phyloP scores from a whole-genome alignment of 2,113 vertebrate genomes.

The Clinocottus analis region DNA sequence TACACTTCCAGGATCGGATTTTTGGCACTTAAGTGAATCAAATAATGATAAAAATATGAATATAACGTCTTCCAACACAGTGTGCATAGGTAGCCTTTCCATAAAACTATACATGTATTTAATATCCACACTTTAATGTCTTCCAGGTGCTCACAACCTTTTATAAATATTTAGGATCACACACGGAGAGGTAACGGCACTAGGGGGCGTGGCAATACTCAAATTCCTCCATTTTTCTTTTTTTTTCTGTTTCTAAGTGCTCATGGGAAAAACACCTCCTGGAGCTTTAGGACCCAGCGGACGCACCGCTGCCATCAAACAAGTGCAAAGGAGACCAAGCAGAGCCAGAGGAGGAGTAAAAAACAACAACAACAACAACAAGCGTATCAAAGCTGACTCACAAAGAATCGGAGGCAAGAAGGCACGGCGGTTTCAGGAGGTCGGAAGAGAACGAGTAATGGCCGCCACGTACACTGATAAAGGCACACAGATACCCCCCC shows the following conservation, averaged over 20 bases:
- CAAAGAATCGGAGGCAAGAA: slow-evolving; percentile 51
- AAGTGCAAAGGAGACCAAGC: slow-evolving; percentile 44
- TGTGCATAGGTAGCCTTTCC: slow-evolving; percentile 67
- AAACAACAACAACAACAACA: slow-evolving; percentile 18
- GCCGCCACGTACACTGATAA: slow-evolving; percentile 22
- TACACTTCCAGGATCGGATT: slow-evolving; percentile 52
- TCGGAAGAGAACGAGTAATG: slow-evolving; percentile 40
- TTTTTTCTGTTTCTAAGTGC: slow-evolving; percentile 61
- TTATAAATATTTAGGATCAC: slow-evolving; percentile 60
- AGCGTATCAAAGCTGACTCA: slow-evolving; percentile 35
- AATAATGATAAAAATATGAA: slow-evolving; percentile 28
- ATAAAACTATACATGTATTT: slow-evolving; percentile 68
- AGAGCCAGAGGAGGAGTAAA: slow-evolving; percentile 13
- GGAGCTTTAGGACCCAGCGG: slow-evolving; percentile 1
- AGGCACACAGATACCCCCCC: no score
- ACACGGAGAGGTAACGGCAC: slow-evolving; percentile 28
- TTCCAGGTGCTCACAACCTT: slow-evolving; percentile 32
- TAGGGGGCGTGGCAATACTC: slow-evolving; percentile 12
- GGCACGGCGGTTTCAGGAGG: slow-evolving; percentile 62
- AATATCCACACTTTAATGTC: slow-evolving; percentile 45
- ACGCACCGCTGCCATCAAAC: slow-evolving; percentile 30
- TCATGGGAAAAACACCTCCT: slow-evolving; percentile 32
- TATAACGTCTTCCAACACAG: slow-evolving; percentile 39
- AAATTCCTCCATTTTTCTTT: slow-evolving; percentile 34
- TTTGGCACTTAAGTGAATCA: slow-evolving; percentile 74